Conservation (phyloP, 2,797 vertebrate species). For the Artibeus lituratus region DNA sequence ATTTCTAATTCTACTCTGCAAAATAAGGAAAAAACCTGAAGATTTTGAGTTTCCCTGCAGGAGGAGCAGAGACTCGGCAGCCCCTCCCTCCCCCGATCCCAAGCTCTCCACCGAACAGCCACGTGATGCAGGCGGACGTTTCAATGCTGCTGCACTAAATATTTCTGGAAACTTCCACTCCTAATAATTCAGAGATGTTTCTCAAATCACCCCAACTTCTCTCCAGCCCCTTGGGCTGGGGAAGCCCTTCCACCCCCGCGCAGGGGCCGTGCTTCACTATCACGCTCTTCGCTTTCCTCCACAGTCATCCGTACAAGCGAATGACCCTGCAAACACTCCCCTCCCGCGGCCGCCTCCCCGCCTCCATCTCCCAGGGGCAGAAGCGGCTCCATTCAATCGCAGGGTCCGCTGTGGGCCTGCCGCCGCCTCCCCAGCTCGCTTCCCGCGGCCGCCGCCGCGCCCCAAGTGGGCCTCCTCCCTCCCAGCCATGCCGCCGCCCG, state of each 20-base stretch:
- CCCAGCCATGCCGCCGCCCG: slow-evolving; percentile 55
- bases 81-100: slow-evolving; percentile 82
- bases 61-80: slow-evolving; percentile 70
- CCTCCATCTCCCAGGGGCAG: slow-evolving; percentile 52
- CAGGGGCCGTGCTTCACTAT: neutral
- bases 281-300: slow-evolving; percentile 12
- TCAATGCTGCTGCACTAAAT: slow-evolving; percentile 82
- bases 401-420: slow-evolving; percentile 56
- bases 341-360: slow-evolving; percentile 58
- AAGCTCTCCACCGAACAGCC: slow-evolving; percentile 80
- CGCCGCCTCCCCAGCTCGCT: slow-evolving; percentile 4
- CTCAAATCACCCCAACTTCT: slow-evolving; percentile 40
- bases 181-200: slow-evolving; percentile 76
- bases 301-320: slow-evolving; percentile 34
- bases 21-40: neutral
- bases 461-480: slow-evolving; percentile 56
- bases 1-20: neutral
- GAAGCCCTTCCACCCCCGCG: slow-evolving; percentile 34
- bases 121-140: slow-evolving; percentile 87
- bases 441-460: slow-evolving; percentile 41
- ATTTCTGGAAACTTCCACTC: slow-evolving; percentile 87
- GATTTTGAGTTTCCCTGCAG: slow-evolving; percentile 27
- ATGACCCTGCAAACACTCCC: slow-evolving; percentile 52
- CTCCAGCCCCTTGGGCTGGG: neutral
- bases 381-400: slow-evolving; percentile 62